Base-by-base conservation (phyloP, 1,140 invertebrate genomes). In the Zaprionus tsacasi region DNA sequence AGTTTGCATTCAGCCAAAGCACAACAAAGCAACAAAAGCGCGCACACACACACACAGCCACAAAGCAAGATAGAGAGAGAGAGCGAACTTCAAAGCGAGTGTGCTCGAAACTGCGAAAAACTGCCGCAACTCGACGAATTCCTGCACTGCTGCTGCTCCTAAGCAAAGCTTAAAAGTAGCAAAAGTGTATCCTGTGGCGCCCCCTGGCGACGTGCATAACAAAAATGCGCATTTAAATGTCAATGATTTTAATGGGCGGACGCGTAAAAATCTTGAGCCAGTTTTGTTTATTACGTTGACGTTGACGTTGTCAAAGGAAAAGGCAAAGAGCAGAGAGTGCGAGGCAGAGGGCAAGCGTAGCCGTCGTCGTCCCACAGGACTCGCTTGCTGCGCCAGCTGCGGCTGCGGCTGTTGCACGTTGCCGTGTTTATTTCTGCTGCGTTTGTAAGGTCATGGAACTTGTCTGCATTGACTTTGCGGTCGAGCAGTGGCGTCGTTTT, bases 371-470 rank as follows among this genome's bases (percentile, higher is more conserved):
- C 36, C 36, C 58, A 78, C 50, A 76, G 45, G 55, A 63, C 52
- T 54, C 64, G 36, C 50, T 35, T 35, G 33, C 33, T 12, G 13
- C n/a, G 27, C 56, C 66, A 54, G 55, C 71, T 72, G 68, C 66
- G 45, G 55, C 71, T 72, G 68, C 66, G 45, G 52, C 57, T 50
- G 54, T 66, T 71, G 65, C 64, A 64, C 54, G 48, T 60, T 73
- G 45, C 17, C 45, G 67, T 87, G 54, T 87, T 75, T 71, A 70
- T 78, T 73, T 73, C 76, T 70, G 66, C 69, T 89, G 76, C 76
- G 78, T 88, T 89, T 91, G 88, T 91, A 91, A 91, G 88, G 88
- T 91, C 88, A 91, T 91, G 81, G 88, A 91, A 91, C 88, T 91
- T 91, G 88, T 91, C 89, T 91, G 89, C 88, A 76, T 85, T 89